Percentiles rank a stretch among this genome's conserved stretches.
Evolutionary conservation across 1,140 invertebrate species (phyloP).

Genomic region (Harpegnathos saltator): DNA sequence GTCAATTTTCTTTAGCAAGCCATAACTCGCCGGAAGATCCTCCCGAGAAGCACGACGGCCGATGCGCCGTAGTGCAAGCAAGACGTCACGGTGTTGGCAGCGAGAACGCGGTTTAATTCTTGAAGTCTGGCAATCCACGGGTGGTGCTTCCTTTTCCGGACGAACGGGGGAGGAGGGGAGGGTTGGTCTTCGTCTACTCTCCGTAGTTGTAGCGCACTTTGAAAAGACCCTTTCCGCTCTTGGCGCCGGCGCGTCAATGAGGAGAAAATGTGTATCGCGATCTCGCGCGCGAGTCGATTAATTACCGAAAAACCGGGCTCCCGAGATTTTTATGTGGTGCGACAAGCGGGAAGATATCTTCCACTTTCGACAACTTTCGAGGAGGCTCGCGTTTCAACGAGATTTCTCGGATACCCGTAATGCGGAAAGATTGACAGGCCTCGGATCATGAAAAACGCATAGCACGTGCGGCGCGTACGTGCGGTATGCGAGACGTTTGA

Average conservation of each 20-base stretch:
- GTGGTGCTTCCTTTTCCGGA: slow-evolving; percentile 64
- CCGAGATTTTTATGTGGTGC: not conserved
- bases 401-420: not conserved
- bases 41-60: slow-evolving; percentile 59
- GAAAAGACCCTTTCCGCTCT: slow-evolving; percentile 34
- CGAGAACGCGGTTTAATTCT: slow-evolving; percentile 75
- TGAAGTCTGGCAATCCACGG: slow-evolving; percentile 71
- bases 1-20: slow-evolving; percentile 84
- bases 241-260: slow-evolving; percentile 66
- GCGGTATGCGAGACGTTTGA: slow-evolving; percentile 38
- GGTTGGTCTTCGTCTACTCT: slow-evolving; percentile 24
- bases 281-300: slow-evolving; percentile 58
- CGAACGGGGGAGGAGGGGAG: too few species aligned
- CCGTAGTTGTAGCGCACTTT: slow-evolving; percentile 32
- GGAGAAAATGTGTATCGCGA: slow-evolving; percentile 62
- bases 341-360: not conserved
- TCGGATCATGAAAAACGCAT: slow-evolving; percentile 7
- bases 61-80: slow-evolving; percentile 53
- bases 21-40: slow-evolving; percentile 73
- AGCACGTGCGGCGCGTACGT: slow-evolving; percentile 1
- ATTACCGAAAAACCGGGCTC: slow-evolving; percentile 61
- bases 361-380: too few species aligned
- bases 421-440: slow-evolving; percentile 12
- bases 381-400: not conserved
- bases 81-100: slow-evolving; percentile 71